phyloP scores from a whole-genome alignment of 2,888 invertebrate species.

The Drosophila rellima region DNA sequence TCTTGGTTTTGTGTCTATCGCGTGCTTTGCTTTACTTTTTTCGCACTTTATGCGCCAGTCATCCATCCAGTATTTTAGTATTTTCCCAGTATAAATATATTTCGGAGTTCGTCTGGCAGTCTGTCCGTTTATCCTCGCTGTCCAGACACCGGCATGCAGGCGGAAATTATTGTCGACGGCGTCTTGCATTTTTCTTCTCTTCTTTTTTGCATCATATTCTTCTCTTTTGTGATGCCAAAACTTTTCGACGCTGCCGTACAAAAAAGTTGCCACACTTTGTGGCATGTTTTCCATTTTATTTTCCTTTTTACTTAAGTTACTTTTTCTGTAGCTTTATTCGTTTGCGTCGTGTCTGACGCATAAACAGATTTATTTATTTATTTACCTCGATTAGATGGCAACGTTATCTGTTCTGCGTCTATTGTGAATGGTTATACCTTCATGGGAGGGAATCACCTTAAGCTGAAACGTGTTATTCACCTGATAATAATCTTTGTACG shows the following conservation, averaged over 20 bases:
- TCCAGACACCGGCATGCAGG: conserved; percentile 41
- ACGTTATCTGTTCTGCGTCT: conserved; percentile 11
- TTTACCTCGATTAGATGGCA: conserved; percentile 48
- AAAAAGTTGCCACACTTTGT: conserved; percentile 58
- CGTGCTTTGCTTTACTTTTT: conserved; percentile 20
- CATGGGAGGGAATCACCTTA: conserved; percentile 33
- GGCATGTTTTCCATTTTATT: conserved; percentile 51
- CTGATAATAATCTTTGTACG: conserved; percentile 14
- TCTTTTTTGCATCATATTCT: conserved; percentile 28
- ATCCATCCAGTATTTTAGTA: conserved; percentile 31
- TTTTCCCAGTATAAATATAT: conserved; percentile 15
- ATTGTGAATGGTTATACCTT: conserved; percentile 26
- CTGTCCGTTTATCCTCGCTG: conserved; percentile 5
- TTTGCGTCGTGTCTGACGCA: conserved; percentile 28
- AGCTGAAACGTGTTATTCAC: conserved; percentile 42
- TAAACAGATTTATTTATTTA: conserved; percentile 62
- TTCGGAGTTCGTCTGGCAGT: conserved; percentile 19
- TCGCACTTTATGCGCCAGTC: conserved; percentile 51
- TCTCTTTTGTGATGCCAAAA: conserved; percentile 53
- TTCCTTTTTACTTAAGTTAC: conserved; percentile 31
- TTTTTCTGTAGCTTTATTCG: conserved; percentile 29
- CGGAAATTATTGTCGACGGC: conserved; percentile 75
- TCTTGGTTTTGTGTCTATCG: conserved; percentile 7
- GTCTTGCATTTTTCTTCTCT: conserved; percentile 54
- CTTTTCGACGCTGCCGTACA: conserved; percentile 41